Evolutionary conservation across 2,888 invertebrate genomes (phyloP).

Genomic region (Conus canariensis): DNA sequence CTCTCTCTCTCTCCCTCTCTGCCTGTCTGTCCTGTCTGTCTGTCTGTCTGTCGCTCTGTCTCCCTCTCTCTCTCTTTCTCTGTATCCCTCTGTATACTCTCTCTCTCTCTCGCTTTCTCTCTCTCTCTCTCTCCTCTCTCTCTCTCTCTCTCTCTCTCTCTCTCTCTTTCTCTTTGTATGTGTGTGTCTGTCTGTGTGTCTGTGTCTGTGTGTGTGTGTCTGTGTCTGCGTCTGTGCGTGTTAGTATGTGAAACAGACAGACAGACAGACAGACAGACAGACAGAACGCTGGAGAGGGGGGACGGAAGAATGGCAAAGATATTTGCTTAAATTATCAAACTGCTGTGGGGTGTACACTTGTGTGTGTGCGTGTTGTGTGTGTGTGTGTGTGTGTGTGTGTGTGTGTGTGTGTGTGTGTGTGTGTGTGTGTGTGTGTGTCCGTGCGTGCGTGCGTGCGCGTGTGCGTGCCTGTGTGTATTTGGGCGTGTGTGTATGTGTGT

Average conservation of each 20-base stretch:
- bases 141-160: not conserved
- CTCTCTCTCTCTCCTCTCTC: not conserved
- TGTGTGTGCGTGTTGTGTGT: not conserved
- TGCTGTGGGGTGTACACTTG: too few species aligned
- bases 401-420: not conserved
- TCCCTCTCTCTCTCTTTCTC: not conserved
- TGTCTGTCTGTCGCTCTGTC: not conserved
- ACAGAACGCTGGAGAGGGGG: too few species aligned
- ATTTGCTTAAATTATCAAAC: too few species aligned
- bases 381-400: constrained; percentile 28
- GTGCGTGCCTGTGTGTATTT: not conserved
- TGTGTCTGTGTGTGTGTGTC: constrained; percentile 31
- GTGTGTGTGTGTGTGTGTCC: not conserved
- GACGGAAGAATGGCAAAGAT: too few species aligned
- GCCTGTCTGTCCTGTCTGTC: not conserved
- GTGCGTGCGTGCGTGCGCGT: not conserved
- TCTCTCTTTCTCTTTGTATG: not conserved
- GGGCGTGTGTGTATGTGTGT: not conserved
- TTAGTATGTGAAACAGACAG: not conserved
- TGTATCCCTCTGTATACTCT: not conserved
- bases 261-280: too few species aligned
- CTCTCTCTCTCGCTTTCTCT: not conserved
- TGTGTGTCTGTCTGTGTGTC: constrained; percentile 22
- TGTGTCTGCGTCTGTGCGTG: constrained; percentile 18
- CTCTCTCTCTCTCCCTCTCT: not conserved